These are phyloP conservation scores for Lasioglossum leucozonium DNA, from an alignment of 2,888 invertebrate species.

Conservation along the genomic window DNA sequence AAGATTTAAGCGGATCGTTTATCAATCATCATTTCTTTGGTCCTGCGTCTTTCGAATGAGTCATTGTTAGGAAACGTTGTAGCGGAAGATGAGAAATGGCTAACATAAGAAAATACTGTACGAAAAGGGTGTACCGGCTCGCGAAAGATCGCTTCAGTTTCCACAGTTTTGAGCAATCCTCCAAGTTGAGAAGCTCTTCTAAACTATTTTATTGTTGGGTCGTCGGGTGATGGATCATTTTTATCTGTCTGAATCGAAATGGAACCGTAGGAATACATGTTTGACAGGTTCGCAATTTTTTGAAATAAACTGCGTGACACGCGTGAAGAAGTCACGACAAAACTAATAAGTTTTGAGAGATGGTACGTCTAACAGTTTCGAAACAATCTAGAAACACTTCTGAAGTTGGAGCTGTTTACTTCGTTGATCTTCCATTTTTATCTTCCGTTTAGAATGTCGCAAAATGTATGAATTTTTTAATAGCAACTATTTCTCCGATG, in stretches of 20 bases:
- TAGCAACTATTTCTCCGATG: neutral
- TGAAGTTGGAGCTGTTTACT: no score
- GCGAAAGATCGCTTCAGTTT: neutral
- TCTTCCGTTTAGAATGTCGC: neutral
- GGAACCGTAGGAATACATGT: neutral
- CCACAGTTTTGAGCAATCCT: neutral
- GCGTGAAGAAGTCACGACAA: neutral
- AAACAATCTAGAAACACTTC: neutral
- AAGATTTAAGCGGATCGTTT: conserved; percentile 18
- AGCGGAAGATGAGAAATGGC: conserved; percentile 20
- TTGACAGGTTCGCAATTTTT: neutral
- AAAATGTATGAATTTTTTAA: neutral
- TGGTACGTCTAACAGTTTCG: neutral
- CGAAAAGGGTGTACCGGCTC: neutral
- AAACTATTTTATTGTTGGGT: neutral
- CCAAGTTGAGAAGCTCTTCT: neutral
- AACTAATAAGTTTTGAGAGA: neutral
- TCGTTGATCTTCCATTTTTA: neutral
- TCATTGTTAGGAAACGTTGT: conserved; percentile 19
- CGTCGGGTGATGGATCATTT: conserved; percentile 4
- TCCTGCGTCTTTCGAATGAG: neutral
- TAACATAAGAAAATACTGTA: conserved; percentile 17
- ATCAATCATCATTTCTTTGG: conserved; percentile 29
- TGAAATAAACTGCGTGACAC: neutral
- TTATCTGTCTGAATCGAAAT: neutral